Conservation (phyloP, 2,113 vertebrate species). For the Bagarius yarrelli region DNA sequence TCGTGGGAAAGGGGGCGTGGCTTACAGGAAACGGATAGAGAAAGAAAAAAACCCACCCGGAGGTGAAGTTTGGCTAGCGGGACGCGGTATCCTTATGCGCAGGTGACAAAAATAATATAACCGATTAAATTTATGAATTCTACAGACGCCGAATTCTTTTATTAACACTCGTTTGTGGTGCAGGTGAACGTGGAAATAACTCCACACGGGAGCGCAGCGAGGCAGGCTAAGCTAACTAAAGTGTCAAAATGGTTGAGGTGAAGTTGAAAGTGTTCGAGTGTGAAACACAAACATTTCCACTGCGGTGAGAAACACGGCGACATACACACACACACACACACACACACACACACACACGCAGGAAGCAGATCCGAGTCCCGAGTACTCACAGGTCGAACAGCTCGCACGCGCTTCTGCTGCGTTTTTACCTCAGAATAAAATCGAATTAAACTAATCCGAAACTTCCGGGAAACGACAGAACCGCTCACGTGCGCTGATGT, state of each 20-base stretch:
- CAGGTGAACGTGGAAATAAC: background rate
- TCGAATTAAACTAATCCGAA: slow-evolving; percentile 12
- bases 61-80: slow-evolving; percentile 31
- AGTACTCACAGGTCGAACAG: slow-evolving; percentile 51
- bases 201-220: background rate
- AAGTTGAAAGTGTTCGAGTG: background rate
- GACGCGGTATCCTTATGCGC: background rate
- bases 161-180: background rate
- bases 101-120: background rate
- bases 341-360: background rate
- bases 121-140: too few species aligned
- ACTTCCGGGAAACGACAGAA: background rate
- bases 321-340: background rate
- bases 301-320: too few species aligned
- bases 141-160: too few species aligned
- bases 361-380: background rate
- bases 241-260: background rate
- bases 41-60: slow-evolving; percentile 1
- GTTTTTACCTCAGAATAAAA: slow-evolving; percentile 13
- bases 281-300: background rate
- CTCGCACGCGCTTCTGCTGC: background rate
- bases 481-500: slow-evolving; percentile 3
- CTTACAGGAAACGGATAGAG: background rate
- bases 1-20: background rate
- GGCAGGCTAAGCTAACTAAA: background rate